Conservation (phyloP, 2,113 vertebrate species). For the Clupea harengus region DNA sequence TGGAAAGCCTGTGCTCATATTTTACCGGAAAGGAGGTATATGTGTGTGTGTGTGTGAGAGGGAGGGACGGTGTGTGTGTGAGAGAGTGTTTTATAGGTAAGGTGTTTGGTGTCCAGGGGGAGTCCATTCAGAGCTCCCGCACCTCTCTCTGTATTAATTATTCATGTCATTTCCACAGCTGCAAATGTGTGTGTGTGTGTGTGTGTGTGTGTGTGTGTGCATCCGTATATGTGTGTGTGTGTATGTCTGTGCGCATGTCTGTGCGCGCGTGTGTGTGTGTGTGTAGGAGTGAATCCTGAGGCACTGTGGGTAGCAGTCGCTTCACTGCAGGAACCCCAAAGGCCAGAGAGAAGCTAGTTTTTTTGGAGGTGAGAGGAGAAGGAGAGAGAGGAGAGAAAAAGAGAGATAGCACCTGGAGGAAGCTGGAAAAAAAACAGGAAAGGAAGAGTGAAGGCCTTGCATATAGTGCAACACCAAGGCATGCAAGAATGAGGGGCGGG, state of each 20-base stretch:
- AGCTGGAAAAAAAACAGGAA: not conserved
- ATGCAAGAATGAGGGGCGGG: not conserved
- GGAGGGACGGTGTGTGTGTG: not conserved
- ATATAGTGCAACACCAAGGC: not conserved
- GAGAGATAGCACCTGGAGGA: not conserved
- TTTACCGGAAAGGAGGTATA: not conserved
- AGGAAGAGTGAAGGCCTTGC: not conserved
- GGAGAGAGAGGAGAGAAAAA: not conserved
- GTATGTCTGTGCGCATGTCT: not conserved
- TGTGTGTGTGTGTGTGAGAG: not conserved
- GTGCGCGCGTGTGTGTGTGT: not conserved
- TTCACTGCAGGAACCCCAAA: slow-evolving; percentile 9
- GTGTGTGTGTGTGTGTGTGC: not conserved
- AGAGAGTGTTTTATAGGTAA: not conserved
- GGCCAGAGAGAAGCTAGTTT: slow-evolving; percentile 1
- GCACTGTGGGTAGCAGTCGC: slow-evolving; percentile 3
- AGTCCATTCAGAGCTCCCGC: slow-evolving; percentile 11
- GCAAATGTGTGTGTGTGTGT: slow-evolving; percentile 4
- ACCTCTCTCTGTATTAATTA: slow-evolving; percentile 6
- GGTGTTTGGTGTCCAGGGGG: slow-evolving; percentile 13
- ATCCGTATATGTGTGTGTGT: no score
- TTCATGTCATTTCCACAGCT: slow-evolving; percentile 20
- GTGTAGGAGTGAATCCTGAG: slow-evolving; percentile 1
- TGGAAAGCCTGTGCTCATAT: not conserved
- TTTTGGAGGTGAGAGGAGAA: not conserved